Evolutionary conservation across 2,797 vertebrate genomes (phyloP), one percentile per base, ranked within the genome.

Genomic region (Chelidonichthys spinosus): DNA sequence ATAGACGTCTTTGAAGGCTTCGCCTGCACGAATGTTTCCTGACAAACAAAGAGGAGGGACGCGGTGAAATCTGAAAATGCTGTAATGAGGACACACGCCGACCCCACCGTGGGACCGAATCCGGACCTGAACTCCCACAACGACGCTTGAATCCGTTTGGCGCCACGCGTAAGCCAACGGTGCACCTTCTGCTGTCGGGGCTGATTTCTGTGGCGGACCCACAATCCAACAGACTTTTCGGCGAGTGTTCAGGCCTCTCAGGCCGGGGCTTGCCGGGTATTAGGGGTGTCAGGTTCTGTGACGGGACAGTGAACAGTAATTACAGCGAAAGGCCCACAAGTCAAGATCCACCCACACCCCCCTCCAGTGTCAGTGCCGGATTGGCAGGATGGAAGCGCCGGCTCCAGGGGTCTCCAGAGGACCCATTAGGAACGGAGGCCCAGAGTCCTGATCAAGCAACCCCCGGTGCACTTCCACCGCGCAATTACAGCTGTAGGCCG

Each of bases 371-470:
- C 85, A 86, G 56, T 25, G 32, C 76, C 72, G 72, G 83, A 89
- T 89, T 89, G 83, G 86, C 84, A 85, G 79, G 72, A 78, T 25
- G 25, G 56, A 54, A 74, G 65, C 73, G 53, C 40, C 54, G 7
- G 46, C 69, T 35, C 74, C 0, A 1, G 5, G 63, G 60, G 86
- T 92, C 91, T 92, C 91, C 72, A 81, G 92, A 91, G 90, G 86
- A 84, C 82, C 89, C 83, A 91, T 93, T 92, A 91, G 84, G 78
- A 25, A 89, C 14, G 44, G 81, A 82, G 76, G 60, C 85, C 78
- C 72, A 43, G 69, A 33, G 71, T 78, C 81, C 75, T 83, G 80
- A 92, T 89, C 81, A 85, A 73, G 81, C 79, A 63, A 77, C 75
- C 79, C 52, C 61, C 25, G 71, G 76, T 73, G 69, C 64, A 64